Evolutionary conservation across 2,797 vertebrate genomes (phyloP), one percentile per base, ranked within the genome.

Genomic region (Podarcis lilfordi): DNA sequence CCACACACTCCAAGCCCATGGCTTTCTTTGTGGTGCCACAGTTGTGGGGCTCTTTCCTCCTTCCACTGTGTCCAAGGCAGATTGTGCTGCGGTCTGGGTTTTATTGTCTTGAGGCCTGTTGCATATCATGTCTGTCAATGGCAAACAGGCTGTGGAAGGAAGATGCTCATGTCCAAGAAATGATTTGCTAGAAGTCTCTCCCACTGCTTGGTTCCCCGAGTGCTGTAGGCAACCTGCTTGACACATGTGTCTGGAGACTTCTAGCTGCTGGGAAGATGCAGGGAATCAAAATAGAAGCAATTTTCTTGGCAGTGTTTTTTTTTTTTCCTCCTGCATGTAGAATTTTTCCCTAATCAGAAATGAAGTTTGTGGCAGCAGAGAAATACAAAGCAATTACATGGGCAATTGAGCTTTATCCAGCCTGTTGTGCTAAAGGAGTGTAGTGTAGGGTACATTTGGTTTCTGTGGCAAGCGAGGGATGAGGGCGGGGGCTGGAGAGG

Each of bases 361-460:
- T 71, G 81, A n/a, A 76, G 29, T 11, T 9, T 85, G 74, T 35
- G 40, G 75, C 40, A 78, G 55, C 27, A 77, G 74, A 32, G 59
- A 77, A 66, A 77, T 32, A 40, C 55, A 8, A 5, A 19, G 55
- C 84, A 64, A 86, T 86, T 78, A 78, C 75, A 86, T 68, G 84
- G 84, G 71, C 84, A 86, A 86, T 50, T 78, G 84, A 78, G 61
- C 61, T 86, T 86, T 66, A 23, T 43, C 17, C 13, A 75, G 27
- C 10, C 15, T 66, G 15, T 85, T 85, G 50, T 55, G 13, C 61
- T 66, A 8, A 77, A 64, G 59, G 55, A 29, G 11, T 8, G 23
- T 13, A 66, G 50, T 19, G 25, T n/a, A 32, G 10, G 2, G 23
- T 50, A 64, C 76, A 27, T 37, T 35, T 59, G n/a, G 35, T 21